A percentile compares a stretch with the other conserved stretches of the same genome.
Conservation (phyloP, 2,888 invertebrate species). For the Lordiphosa andalusiaca region DNA sequence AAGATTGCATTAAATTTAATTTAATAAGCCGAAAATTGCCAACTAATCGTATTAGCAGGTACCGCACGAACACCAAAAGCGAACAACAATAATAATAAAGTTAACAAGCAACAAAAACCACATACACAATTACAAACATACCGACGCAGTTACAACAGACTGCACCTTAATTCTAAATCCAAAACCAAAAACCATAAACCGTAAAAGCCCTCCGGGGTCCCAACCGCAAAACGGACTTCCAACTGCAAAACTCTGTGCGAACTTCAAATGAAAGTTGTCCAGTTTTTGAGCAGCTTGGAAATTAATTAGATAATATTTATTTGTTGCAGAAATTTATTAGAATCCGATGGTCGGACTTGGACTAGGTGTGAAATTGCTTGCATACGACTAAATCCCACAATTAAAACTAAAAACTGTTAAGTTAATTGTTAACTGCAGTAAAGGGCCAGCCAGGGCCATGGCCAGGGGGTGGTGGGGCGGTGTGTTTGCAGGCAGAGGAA, state of each 20-base stretch:
- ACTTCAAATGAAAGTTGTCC: constrained; percentile 20
- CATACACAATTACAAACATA: constrained; percentile 18
- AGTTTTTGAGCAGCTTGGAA: constrained; percentile 30
- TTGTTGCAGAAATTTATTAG: constrained; percentile 52
- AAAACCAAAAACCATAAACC: constrained; percentile 30
- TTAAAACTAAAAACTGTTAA: constrained; percentile 60
- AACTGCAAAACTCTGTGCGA: constrained; percentile 10
- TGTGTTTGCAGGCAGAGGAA: constrained; percentile 14
- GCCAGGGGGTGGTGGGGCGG: too few species aligned
- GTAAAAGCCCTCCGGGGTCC: constrained; percentile 2
- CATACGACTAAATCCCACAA: constrained; percentile 30
- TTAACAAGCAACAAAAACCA: constrained; percentile 33
- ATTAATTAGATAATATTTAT: constrained; percentile 71
- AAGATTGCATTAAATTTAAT: constrained; percentile 49
- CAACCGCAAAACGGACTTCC: constrained; percentile 32
- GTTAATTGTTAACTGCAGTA: constrained; percentile 66
- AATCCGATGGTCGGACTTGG: constrained; percentile 13
- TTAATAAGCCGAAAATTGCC: constrained; percentile 54
- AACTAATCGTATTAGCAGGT: constrained; percentile 59
- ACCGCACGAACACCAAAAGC: constrained; percentile 22
- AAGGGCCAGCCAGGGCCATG: not conserved
- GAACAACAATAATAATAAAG: constrained; percentile 46
- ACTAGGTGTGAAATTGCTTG: constrained; percentile 28
- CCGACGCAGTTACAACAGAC: constrained; percentile 7
- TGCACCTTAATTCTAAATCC: constrained; percentile 20